Base-by-base conservation (phyloP, 2,888 invertebrate genomes). In the Xylophagus ater region DNA sequence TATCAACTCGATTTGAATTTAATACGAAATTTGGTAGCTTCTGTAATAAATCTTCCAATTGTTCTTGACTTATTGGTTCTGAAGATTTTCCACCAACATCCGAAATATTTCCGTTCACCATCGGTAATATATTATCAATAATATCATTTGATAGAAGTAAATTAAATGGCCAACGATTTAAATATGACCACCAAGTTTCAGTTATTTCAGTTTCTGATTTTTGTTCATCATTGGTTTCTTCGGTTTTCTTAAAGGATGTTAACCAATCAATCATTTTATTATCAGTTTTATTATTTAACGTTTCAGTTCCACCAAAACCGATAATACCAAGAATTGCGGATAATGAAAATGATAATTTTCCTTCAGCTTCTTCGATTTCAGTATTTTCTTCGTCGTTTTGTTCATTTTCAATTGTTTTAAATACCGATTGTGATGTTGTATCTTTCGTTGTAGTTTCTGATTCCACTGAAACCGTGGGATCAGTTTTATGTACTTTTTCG, bases 11-110 rank as follows among this genome's bases (percentile, higher is more conserved):
- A 41, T 75, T 72, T 57, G 76, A 76, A 65, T 78, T 77, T 44
- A 78, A 74, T 47, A 78, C 73, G 60, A 80, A 80, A 34, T 75
- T 75, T 42, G 79, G 78, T 47, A 78, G 66, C 54, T 72, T 72
- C 50, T 76, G 71, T 56, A 78, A 72, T 48, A 77, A 66, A 51
- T 73, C 71, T 54, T 74, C 72, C 54, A 77, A 73, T 46, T 54
- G 50, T 37, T 52, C 53, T 40, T 56, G 52, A n/a, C 53, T 56
- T 46, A 57, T 55, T 30, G 52, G 50, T 37, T 47, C 45, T 30
- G 46, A 47, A 26, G 36, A 13, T 30, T 36, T 5, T 24, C 32
- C 32, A 9, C 2, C 4, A n/a, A 13, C 12, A 6, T 12, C 20
- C n/a, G 15, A 13, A n/a, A 9, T 13, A n/a, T n/a, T n/a, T n/a